Evolutionary conservation across 1,140 invertebrate species (phyloP).

Genomic region (Anadara kagoshimensis): DNA sequence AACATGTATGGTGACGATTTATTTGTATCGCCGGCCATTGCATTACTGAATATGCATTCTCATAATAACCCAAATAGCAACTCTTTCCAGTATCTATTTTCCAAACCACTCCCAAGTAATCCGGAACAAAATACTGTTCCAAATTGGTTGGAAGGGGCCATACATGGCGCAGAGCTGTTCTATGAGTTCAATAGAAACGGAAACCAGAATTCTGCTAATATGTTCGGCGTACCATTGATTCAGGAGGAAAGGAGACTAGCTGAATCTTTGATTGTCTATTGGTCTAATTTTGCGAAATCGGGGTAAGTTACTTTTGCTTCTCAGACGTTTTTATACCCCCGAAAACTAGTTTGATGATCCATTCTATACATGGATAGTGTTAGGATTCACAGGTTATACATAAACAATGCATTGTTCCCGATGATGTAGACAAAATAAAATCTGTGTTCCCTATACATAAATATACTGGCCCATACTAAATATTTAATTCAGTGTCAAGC

Average conservation of each 20-base stretch:
- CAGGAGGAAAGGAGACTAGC: slow-evolving; percentile 86
- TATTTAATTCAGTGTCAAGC: too few species aligned
- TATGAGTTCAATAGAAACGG: slow-evolving; percentile 16
- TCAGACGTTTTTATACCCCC: too few species aligned
- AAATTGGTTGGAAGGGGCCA: slow-evolving; percentile 26
- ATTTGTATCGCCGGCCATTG: slow-evolving; percentile 2
- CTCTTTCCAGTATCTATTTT: slow-evolving; percentile 30
- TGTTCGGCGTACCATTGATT: neutral
- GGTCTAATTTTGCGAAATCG: slow-evolving; percentile 94
- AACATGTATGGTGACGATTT: slow-evolving; percentile 4
- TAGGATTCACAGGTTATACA: too few species aligned
- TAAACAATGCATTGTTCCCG: too few species aligned
- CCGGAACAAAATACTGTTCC: slow-evolving; percentile 6
- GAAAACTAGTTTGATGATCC: too few species aligned
- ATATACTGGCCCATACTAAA: too few species aligned
- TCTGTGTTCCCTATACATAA: too few species aligned
- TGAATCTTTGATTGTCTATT: slow-evolving; percentile 91
- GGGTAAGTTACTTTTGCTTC: too few species aligned
- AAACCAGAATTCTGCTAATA: neutral
- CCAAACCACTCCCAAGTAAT: neutral
- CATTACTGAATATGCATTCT: slow-evolving; percentile 25
- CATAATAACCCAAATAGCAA: neutral
- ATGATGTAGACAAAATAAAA: too few species aligned
- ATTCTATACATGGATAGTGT: too few species aligned
- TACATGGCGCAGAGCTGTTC: slow-evolving; percentile 23